phyloP scores from a whole-genome alignment of 2,888 invertebrate genomes.

The Mesorhabditis spiculigera region DNA sequence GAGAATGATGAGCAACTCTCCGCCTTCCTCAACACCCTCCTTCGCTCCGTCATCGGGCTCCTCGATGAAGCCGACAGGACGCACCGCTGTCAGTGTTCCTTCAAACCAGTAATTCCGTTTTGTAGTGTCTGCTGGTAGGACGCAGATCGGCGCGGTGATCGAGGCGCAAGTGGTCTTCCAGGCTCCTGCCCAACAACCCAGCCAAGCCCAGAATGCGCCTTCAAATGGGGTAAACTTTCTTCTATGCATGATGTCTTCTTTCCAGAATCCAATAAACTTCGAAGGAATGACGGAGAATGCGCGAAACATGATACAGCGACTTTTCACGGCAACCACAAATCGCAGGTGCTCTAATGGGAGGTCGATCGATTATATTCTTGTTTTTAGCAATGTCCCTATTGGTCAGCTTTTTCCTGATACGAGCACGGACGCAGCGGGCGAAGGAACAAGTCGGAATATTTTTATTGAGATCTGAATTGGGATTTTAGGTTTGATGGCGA shows the following conservation, averaged over 20 bases:
- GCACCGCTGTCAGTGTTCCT: too few species aligned
- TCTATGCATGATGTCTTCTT: too few species aligned
- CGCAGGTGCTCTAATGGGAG: not conserved
- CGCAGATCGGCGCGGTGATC: too few species aligned
- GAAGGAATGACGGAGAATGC: not conserved
- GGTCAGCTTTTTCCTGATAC: not conserved
- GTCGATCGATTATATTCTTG: not conserved
- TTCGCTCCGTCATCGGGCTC: not conserved
- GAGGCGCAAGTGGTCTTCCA: too few species aligned
- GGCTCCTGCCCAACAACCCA: too few species aligned
- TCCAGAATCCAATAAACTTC: not conserved
- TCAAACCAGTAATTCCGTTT: too few species aligned
- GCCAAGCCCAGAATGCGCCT: too few species aligned
- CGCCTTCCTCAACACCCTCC: not conserved
- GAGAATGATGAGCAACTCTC: not conserved
- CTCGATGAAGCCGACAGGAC: not conserved
- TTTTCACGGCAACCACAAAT: not conserved
- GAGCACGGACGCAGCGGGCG: not conserved
- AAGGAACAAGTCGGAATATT: too few species aligned
- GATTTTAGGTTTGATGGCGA: not conserved
- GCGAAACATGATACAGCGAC: not conserved
- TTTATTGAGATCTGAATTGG: not conserved
- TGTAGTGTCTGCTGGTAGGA: too few species aligned
- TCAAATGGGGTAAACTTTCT: too few species aligned
- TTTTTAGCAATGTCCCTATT: conserved; percentile 1